Base-by-base conservation (phyloP, 2,797 vertebrate genomes). In the Cryptoprocta ferox region DNA sequence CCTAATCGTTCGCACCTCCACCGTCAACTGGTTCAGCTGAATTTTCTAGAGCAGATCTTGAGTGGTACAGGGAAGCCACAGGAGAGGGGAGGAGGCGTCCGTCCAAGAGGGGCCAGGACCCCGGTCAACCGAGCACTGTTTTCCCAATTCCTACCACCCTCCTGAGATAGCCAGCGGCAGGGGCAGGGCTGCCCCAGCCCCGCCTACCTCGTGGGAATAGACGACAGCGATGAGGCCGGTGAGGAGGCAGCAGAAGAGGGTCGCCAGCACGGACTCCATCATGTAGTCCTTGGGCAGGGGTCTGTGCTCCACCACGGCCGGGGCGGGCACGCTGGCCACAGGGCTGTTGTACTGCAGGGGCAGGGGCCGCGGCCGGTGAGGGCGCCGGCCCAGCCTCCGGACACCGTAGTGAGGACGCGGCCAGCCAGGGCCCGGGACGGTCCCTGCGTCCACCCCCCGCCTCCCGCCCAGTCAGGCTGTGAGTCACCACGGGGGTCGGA, bases 241-340 rank as follows among this genome's bases (percentile, higher is more conserved):
- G 26, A 99, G 95, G 50, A 99, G 94, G 94, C 99, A 99, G 98
- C 99, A 99, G 99, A 99, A 99, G 79, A 99, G 14, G 0, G 98
- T 99, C 89, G 99, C 99, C 91, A 99, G 98, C 95, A 99, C 97
- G 0, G 99, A 99, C 97, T 99, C 99, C 94, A 99, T 96, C 98
- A 99, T 95, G 98, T 99, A 99, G 97, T 99, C 99, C 98, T 99
- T 99, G 80, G 99, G 99, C 56, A 83, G 94, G 0, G 9, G 87
- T 35, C 98, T 97, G 94, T 93, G 94, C 2, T 85, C 97, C 0
- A 88, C 79, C 0, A 71, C 0, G 7, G 91, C 30, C 0, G 94
- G 14, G 0, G 93, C 92, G 0, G 95, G 84, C 50, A 95, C 89
- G 0, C 78, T 24, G 12, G 96, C 89, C 30, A 73, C 28, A 0